These are phyloP conservation scores for Mormyrus lacerda DNA, from an alignment of 2,113 vertebrate genomes.

Conservation along the genomic window DNA sequence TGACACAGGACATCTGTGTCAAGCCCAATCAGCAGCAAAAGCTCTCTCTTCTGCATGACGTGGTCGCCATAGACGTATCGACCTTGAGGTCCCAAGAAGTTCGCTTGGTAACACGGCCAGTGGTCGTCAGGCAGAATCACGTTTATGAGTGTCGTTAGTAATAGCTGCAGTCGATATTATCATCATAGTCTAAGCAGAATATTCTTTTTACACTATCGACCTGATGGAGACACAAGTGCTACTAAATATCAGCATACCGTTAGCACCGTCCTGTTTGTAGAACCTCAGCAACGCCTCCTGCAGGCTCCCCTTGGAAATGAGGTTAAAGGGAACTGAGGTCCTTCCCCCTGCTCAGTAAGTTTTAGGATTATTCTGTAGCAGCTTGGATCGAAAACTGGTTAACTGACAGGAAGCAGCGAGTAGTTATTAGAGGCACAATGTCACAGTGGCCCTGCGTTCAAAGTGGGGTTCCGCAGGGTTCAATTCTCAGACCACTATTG, in stretches of 20 bases:
- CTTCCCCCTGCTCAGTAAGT: not conserved
- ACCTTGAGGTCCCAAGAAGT: not conserved
- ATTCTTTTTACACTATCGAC: not conserved
- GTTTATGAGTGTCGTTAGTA: not conserved
- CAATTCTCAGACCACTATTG: too few species aligned
- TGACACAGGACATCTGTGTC: constrained; percentile 2
- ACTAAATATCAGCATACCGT: not conserved
- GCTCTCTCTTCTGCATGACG: not conserved
- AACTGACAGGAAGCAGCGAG: too few species aligned
- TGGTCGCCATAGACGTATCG: not conserved
- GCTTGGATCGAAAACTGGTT: too few species aligned
- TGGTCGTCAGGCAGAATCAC: not conserved
- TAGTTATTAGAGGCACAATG: too few species aligned
- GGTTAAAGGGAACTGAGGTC: not conserved
- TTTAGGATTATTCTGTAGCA: too few species aligned
- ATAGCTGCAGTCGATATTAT: not conserved
- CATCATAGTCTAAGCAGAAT: not conserved
- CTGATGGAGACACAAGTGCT: not conserved
- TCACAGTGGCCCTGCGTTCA: too few species aligned
- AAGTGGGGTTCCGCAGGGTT: too few species aligned
- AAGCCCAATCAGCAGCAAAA: not conserved
- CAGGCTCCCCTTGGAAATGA: too few species aligned
- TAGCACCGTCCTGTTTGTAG: not conserved
- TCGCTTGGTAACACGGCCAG: not conserved
- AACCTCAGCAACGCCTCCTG: not conserved